Conservation (phyloP, 2,113 vertebrate species). For the Myotis yumanensis region DNA sequence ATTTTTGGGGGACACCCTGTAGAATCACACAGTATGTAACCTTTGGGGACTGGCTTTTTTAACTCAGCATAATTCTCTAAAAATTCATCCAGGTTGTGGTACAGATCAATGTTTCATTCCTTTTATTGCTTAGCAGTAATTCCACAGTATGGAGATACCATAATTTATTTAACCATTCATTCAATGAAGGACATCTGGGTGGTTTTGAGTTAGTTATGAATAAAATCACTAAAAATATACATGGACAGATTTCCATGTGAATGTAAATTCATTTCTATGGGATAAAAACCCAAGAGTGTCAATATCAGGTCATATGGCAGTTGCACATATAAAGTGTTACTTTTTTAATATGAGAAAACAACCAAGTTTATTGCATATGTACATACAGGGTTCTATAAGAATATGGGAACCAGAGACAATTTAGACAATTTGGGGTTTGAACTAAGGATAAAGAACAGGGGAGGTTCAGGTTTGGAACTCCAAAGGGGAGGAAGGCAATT, state of each 20-base stretch:
- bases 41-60: neutral
- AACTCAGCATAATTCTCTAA: neutral
- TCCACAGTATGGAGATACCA: neutral
- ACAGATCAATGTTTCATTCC: neutral
- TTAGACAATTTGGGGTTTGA: no score
- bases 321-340: neutral
- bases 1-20: no score
- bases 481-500: no score
- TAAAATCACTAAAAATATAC: neutral
- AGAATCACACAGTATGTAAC: neutral
- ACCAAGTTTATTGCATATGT: no score
- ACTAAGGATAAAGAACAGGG: no score
- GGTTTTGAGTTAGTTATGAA: neutral
- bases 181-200: neutral
- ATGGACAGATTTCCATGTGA: neutral
- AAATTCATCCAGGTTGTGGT: neutral
- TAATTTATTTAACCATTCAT: neutral
- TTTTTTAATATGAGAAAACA: no score
- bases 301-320: neutral
- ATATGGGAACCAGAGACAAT: no score
- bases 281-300: neutral
- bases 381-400: no score
- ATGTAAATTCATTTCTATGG: neutral
- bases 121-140: neutral
- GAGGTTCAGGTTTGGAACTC: no score